These are phyloP conservation scores for Drosophila ohnishii DNA, from an alignment of 1,140 invertebrate genomes.

Conservation along the genomic window DNA sequence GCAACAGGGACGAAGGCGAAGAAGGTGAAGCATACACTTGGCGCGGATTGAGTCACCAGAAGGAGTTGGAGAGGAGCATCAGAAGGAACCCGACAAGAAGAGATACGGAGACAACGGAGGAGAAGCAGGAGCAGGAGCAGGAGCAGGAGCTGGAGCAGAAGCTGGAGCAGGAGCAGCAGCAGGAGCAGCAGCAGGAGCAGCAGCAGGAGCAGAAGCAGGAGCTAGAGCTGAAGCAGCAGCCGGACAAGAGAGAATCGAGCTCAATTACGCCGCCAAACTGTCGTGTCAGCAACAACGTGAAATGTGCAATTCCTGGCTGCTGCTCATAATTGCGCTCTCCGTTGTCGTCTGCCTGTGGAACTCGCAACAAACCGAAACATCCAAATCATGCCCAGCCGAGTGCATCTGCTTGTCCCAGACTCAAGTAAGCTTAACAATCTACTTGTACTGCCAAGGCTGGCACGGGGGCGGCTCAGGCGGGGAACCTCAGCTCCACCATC, in stretches of 20 bases:
- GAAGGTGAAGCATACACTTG: constrained; percentile 25
- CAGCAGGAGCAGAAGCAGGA: background rate
- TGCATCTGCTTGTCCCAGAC: constrained; percentile 92
- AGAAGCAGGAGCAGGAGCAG: background rate
- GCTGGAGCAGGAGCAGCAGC: background rate
- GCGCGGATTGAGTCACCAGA: background rate
- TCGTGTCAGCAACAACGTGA: constrained; percentile 82
- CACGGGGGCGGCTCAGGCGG: background rate
- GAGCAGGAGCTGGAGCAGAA: constrained; percentile 14
- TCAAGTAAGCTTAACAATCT: constrained; percentile 86
- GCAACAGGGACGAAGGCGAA: constrained; percentile 8
- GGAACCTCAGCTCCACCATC: background rate
- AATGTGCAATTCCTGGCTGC: constrained; percentile 83
- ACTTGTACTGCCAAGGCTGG: constrained; percentile 16
- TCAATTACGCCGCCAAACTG: constrained; percentile 82
- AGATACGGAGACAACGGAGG: background rate
- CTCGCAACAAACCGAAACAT: constrained; percentile 82
- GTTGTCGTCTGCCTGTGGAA: constrained; percentile 83
- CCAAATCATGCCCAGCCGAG: constrained; percentile 87
- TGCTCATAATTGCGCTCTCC: constrained; percentile 82
- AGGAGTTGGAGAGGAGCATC: constrained; percentile 8
- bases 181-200: constrained; percentile 14
- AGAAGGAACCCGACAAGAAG: background rate
- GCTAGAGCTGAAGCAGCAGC: constrained; percentile 28
- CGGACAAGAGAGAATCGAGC: constrained; percentile 72